Percentiles rank a stretch among this genome's conserved stretches.
phyloP scores from a whole-genome alignment of 2,888 invertebrate species.

The Drosophila tripunctata region DNA sequence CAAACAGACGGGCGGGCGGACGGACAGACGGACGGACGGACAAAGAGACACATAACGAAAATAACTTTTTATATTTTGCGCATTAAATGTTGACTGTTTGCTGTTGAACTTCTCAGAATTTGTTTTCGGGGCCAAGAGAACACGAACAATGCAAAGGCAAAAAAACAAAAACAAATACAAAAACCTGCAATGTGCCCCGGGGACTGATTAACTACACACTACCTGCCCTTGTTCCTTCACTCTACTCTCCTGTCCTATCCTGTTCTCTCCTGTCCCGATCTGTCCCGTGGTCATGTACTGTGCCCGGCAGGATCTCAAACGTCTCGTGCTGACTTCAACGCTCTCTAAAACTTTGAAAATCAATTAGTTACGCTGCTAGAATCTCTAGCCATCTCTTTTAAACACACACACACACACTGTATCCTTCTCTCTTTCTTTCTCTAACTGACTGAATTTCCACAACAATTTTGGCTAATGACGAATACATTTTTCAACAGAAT shows the following conservation, averaged over 20 bases:
- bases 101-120: conserved; percentile 68
- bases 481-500: conserved; percentile 60
- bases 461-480: conserved; percentile 62
- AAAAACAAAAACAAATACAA: conserved; percentile 10
- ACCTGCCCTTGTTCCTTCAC: conserved; percentile 30
- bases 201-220: conserved; percentile 64
- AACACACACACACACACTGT: too few species aligned
- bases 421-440: not conserved
- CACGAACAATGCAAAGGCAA: conserved; percentile 68
- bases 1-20: conserved; percentile 23
- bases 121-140: conserved; percentile 42
- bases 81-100: conserved; percentile 70
- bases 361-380: conserved; percentile 78
- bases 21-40: not conserved
- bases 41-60: too few species aligned
- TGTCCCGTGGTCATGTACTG: conserved; percentile 14
- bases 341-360: conserved; percentile 65
- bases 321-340: conserved; percentile 60
- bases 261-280: conserved; percentile 7
- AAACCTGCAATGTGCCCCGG: conserved; percentile 65
- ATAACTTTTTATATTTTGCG: conserved; percentile 74
- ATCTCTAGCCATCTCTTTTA: not conserved
- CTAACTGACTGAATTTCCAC: conserved; percentile 38
- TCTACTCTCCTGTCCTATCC: not conserved
- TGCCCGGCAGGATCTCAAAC: conserved; percentile 52